Base-by-base conservation (phyloP, 2,888 invertebrate genomes). In the Drosophila robusta region DNA sequence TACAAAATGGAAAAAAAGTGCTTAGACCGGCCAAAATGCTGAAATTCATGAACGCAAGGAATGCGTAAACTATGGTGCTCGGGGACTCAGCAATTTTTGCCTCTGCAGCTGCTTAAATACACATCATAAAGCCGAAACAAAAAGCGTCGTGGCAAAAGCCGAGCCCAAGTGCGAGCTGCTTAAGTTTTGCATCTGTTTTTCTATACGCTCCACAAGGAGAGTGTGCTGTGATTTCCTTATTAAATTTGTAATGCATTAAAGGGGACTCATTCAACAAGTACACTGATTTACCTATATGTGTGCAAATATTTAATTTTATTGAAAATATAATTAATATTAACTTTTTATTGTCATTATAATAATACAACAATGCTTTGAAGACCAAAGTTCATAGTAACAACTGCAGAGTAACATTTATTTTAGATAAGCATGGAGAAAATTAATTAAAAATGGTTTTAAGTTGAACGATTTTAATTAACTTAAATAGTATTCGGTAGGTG, bases 31-130 rank as follows among this genome's bases (percentile, higher is more conserved):
- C 18, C 34, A 22, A 38, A 60, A 51, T 64, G 56, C 52, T 58
- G 56, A 63, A 73, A 77, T 52, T 55, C 67, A 66, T 64, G 58
- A 60, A 57, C 38, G 32, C 54, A 73, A 64, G 42, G 29, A 38
- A 12, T 18, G 44, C 39, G 34, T 8, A 47, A 44, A 41, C 52
- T 36, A 18, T 54, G 61, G 12, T 9, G 3, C 26, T 5, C 26
- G 14, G 1, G 4, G 39, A 12, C 39, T 24, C 9, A n/a, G 44
- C 16, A 36, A 18, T 22, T 41, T 18, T 8, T 38, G 44, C 14
- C 44, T 64, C 51, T 83, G 76, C 76, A 64, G 76, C 74, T 64
- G 84, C 78, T 83, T 86, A 86, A 83, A 83, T 86, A 83, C 82
- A 86, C 82, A 86, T 83, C 74, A 86, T 83, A 86, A 80, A 78